Evolutionary conservation across 2,888 invertebrate genomes (phyloP), one percentile per base, ranked within the genome.

Genomic region (Cristatella mucedo): DNA sequence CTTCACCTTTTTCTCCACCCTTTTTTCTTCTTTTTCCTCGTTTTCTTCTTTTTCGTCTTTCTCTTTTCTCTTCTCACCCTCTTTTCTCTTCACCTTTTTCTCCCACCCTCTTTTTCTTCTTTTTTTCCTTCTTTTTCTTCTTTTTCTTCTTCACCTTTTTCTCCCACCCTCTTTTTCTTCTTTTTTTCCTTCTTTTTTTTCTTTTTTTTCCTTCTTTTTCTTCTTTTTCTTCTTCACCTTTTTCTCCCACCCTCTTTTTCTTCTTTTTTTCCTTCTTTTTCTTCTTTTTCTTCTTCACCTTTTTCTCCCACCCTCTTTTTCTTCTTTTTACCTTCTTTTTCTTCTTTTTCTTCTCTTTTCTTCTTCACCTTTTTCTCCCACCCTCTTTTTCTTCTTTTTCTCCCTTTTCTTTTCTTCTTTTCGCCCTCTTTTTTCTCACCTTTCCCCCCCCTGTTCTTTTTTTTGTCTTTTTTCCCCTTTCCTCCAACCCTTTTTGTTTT

Each of bases 201-300:
- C n/a, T n/a, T 26, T n/a, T 26, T n/a, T n/a, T n/a, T 26, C 26
- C n/a, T n/a, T 26, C 26, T n/a, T 26, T 26, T 26, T 26, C 26
- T 26, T 26, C n/a, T n/a, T 26, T 26, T n/a, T 26, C 26, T n/a
- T n/a, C n/a, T 26, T n/a, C n/a, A 11, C 9, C n/a, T 26, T 26
- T n/a, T 26, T n/a, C 9, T n/a, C 9, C 26, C 26, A 11, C 9
- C 26, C n/a, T n/a, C n/a, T n/a, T n/a, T 26, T 26, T 26, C n/a
- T n/a, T 26, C 26, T 26, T n/a, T n/a, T 26, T n/a, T 26, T n/a
- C 26, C 26, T 26, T 26, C 26, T 26, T 26, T 9, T 26, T 26
- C n/a, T 26, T 26, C n/a, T 26, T 26, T 9, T n/a, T 26, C n/a
- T 26, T 26, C 9, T 26, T n/a, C n/a, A 7, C n/a, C 26, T n/a